Conservation (phyloP, 2,888 invertebrate species). For the Xanthorhoe designata region DNA sequence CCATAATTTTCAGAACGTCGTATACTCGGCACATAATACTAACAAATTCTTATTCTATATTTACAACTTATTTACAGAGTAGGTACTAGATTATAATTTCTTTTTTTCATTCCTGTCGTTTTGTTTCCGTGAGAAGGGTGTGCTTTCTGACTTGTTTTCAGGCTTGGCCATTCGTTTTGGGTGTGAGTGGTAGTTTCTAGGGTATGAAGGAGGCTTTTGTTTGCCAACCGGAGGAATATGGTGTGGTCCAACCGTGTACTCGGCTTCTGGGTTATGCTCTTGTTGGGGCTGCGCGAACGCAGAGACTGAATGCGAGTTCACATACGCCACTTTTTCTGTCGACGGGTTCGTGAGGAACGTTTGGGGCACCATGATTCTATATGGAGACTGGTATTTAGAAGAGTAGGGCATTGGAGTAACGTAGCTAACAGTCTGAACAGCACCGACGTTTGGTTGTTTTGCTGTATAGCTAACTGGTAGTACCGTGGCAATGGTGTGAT, state of each 20-base stretch:
- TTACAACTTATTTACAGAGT: slow-evolving; percentile 50
- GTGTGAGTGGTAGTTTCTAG: slow-evolving; percentile 74
- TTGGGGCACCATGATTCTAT: slow-evolving; percentile 78
- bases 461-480: slow-evolving; percentile 68
- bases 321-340: slow-evolving; percentile 73
- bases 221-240: slow-evolving; percentile 62
- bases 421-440: slow-evolving; percentile 73
- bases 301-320: slow-evolving; percentile 71
- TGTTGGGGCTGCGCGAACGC: slow-evolving; percentile 58
- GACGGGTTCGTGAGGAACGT: slow-evolving; percentile 66
- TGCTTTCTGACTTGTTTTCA: slow-evolving; percentile 55
- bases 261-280: slow-evolving; percentile 64
- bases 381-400: slow-evolving; percentile 72
- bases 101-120: slow-evolving; percentile 59
- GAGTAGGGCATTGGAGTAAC: slow-evolving; percentile 74
- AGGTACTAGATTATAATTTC: slow-evolving; percentile 52
- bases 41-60: slow-evolving; percentile 50
- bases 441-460: slow-evolving; percentile 51
- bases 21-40: slow-evolving; percentile 33
- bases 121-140: slow-evolving; percentile 53
- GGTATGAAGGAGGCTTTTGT: slow-evolving; percentile 65
- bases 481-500: slow-evolving; percentile 85
- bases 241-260: slow-evolving; percentile 63
- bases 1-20: neutral
- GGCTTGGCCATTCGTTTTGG: slow-evolving; percentile 73